Evolutionary conservation across 2,888 invertebrate species (phyloP).

Genomic region (Salticus scenicus): DNA sequence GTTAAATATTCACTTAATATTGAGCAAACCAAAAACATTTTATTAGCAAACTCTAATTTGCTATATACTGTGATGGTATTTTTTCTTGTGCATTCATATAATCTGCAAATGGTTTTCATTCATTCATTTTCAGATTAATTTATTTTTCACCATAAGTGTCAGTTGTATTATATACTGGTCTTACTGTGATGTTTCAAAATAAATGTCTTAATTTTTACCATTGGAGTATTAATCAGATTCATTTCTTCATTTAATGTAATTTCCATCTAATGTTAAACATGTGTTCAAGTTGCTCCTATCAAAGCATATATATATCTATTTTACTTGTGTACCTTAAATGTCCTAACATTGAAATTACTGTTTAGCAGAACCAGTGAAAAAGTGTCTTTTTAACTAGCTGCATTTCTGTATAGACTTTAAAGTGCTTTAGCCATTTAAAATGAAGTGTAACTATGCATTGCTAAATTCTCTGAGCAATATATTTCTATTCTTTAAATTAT

Average conservation of each 20-base stretch:
- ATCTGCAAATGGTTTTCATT: background rate
- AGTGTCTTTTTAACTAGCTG: background rate
- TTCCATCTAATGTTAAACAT: too few species aligned
- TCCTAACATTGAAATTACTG: background rate
- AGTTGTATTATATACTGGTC: background rate
- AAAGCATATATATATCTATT: too few species aligned
- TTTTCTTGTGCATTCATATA: background rate
- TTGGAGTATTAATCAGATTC: too few species aligned
- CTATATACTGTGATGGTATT: background rate
- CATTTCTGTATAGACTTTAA: background rate
- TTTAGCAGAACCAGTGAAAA: background rate
- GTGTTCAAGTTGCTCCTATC: too few species aligned
- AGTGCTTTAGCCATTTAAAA: background rate
- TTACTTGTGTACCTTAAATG: too few species aligned
- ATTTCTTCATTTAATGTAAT: too few species aligned
- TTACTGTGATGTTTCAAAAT: background rate
- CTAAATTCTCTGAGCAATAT: slow-evolving; percentile 6
- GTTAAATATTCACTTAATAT: background rate
- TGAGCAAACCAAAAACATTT: background rate
- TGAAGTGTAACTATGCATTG: background rate
- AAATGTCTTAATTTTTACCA: too few species aligned
- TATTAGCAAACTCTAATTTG: background rate
- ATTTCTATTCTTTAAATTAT: too few species aligned
- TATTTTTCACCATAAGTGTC: background rate
- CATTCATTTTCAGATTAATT: background rate